Conservation (phyloP, 2,888 invertebrate species). For the Drosophila subquinaria region DNA sequence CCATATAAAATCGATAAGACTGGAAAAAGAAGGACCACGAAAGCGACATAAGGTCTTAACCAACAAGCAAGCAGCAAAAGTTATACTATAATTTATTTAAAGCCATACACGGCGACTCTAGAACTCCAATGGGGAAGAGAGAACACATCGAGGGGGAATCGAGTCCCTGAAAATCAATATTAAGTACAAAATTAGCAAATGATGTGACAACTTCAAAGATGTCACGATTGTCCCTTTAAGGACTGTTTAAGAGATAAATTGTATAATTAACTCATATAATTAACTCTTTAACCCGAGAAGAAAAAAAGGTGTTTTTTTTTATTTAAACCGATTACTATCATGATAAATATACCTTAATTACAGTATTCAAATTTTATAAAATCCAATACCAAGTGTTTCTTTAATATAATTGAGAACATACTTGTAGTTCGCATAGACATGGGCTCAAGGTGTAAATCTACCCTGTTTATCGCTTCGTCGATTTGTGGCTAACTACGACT, state of each 20-base stretch:
- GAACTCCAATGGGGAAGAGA: not conserved
- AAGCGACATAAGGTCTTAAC: slow-evolving; percentile 48
- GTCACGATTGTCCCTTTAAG: slow-evolving; percentile 32
- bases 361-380: not conserved
- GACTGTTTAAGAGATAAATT: not conserved
- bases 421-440: not conserved
- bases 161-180: slow-evolving; percentile 52
- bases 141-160: not conserved
- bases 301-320: not conserved
- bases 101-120: slow-evolving; percentile 20
- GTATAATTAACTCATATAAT: no score
- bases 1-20: slow-evolving; percentile 72
- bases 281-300: not conserved
- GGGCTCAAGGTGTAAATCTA: not conserved
- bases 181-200: slow-evolving; percentile 23
- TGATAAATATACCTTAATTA: not conserved
- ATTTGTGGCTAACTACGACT: not conserved
- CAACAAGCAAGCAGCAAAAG: slow-evolving; percentile 50
- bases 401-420: not conserved
- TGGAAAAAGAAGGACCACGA: slow-evolving; percentile 63
- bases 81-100: slow-evolving; percentile 74
- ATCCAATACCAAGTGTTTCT: not conserved
- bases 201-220: slow-evolving; percentile 24
- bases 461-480: not conserved
- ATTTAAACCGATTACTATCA: not conserved